Percentiles rank a stretch among this genome's conserved stretches.
Evolutionary conservation across 2,113 vertebrate species (phyloP).

Genomic region (Oreamnos americanus): DNA sequence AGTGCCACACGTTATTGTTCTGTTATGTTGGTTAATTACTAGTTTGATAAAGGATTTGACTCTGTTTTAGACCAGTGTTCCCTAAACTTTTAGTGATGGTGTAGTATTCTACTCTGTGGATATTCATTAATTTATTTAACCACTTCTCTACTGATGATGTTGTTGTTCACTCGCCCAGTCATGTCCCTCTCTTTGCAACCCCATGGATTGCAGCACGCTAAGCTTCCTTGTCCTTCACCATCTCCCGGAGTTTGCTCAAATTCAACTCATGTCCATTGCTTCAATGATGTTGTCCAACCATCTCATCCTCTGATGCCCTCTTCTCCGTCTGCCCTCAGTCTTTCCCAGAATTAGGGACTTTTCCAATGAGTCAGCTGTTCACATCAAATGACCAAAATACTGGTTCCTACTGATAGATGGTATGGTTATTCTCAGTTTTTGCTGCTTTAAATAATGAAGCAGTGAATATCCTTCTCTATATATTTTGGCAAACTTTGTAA

Average conservation of each 20-base stretch:
- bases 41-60: neutral
- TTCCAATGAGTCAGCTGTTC: neutral
- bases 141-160: neutral
- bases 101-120: neutral
- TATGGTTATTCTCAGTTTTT: slow-evolving; percentile 7
- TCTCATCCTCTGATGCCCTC: neutral
- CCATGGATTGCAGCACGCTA: neutral
- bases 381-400: neutral
- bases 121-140: slow-evolving; percentile 16
- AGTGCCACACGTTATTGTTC: neutral
- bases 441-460: neutral
- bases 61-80: neutral
- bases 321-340: neutral
- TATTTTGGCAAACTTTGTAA: neutral
- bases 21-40: neutral
- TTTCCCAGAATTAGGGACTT: neutral
- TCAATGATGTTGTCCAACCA: neutral
- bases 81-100: neutral
- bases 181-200: neutral
- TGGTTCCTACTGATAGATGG: neutral
- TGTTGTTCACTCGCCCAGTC: neutral
- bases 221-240: neutral
- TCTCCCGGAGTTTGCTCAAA: neutral
- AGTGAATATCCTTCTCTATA: neutral
- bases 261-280: neutral